Percentiles rank a stretch among this genome's conserved stretches.
These are phyloP conservation scores for Psettodes erumei DNA, from an alignment of 2,113 vertebrate species.

Conservation along the genomic window DNA sequence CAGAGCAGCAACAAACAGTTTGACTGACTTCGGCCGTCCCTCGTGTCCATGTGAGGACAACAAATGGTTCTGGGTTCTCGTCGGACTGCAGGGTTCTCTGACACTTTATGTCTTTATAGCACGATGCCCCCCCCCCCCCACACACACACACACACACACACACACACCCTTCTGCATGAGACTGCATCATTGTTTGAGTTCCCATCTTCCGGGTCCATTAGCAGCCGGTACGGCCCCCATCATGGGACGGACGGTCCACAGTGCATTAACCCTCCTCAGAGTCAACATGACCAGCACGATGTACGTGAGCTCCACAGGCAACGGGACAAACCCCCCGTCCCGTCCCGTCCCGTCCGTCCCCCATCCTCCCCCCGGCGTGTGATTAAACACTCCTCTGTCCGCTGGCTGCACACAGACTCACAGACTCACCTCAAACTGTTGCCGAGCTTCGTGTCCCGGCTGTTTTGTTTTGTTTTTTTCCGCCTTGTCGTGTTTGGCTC, in stretches of 20 bases:
- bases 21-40: too few species aligned
- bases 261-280: slow-evolving; percentile 51
- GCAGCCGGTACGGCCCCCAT: background rate
- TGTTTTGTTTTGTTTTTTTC: too few species aligned
- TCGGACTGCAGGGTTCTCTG: background rate
- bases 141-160: too few species aligned
- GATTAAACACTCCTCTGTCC: slow-evolving; percentile 12
- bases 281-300: slow-evolving; percentile 38
- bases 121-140: background rate
- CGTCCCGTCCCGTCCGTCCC: too few species aligned
- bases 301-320: slow-evolving; percentile 40
- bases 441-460: slow-evolving; percentile 44
- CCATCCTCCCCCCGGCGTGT: slow-evolving; percentile 56
- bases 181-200: slow-evolving; percentile 14
- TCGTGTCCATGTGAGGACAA: too few species aligned
- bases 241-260: slow-evolving; percentile 26
- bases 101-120: too few species aligned
- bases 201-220: slow-evolving; percentile 36
- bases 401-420: slow-evolving; percentile 24
- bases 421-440: slow-evolving; percentile 29
- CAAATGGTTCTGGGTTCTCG: too few species aligned
- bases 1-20: background rate
- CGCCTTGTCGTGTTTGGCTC: slow-evolving; percentile 62
- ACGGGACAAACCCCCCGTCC: too few species aligned
- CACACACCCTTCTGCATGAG: background rate